phyloP scores from a whole-genome alignment of 2,888 invertebrate genomes.

The Autographa gamma region DNA sequence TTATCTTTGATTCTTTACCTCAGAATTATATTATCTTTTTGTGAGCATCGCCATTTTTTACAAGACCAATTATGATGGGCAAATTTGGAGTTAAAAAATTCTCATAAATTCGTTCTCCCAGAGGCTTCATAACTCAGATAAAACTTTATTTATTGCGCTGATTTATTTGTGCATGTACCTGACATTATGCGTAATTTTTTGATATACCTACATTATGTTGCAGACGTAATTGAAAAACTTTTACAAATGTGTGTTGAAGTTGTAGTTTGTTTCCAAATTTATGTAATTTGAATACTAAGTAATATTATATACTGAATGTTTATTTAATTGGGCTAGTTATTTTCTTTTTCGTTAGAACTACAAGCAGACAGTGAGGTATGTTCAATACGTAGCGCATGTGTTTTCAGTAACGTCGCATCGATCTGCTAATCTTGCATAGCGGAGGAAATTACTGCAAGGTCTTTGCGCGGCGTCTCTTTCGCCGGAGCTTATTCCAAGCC shows the following conservation, averaged over 20 bases:
- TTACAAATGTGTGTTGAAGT: slow-evolving; percentile 16
- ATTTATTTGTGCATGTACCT: slow-evolving; percentile 74
- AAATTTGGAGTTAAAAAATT: slow-evolving; percentile 65
- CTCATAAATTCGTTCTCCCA: slow-evolving; percentile 76
- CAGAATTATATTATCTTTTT: not conserved
- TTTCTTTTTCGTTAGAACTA: slow-evolving; percentile 5
- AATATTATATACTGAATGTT: not conserved
- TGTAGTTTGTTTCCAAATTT: slow-evolving; percentile 23
- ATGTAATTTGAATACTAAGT: slow-evolving; percentile 9
- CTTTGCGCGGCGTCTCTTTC: slow-evolving; percentile 58
- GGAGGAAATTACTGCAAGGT: slow-evolving; percentile 59
- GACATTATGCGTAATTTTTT: slow-evolving; percentile 59
- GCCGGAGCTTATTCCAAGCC: slow-evolving; percentile 64
- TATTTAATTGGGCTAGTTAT: slow-evolving; percentile 14
- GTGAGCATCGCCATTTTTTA: not conserved
- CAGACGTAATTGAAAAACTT: slow-evolving; percentile 41
- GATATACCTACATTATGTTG: slow-evolving; percentile 39
- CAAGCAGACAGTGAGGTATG: slow-evolving; percentile 9
- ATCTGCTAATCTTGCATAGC: slow-evolving; percentile 53
- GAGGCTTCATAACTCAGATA: slow-evolving; percentile 73
- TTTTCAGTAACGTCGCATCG: slow-evolving; percentile 21
- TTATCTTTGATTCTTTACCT: not conserved
- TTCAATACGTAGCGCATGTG: slow-evolving; percentile 7
- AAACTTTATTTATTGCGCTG: slow-evolving; percentile 79
- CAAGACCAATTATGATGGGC: slow-evolving; percentile 39